Evolutionary conservation across 1,140 invertebrate species (phyloP).

Genomic region (Condylostylus longicornis): DNA sequence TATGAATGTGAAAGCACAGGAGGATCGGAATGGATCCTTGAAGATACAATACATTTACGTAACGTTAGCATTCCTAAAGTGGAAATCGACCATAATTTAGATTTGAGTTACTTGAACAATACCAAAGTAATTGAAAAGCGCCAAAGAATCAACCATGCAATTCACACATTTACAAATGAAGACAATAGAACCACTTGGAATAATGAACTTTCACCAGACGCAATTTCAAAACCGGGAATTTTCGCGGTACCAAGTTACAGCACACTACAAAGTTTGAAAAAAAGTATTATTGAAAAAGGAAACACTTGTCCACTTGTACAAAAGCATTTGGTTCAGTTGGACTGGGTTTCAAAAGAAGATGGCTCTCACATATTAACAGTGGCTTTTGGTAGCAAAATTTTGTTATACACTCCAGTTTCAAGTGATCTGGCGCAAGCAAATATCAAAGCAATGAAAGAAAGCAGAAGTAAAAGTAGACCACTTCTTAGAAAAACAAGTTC

Average conservation of each 20-base stretch:
- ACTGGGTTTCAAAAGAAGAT: conserved; percentile 99
- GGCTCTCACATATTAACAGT: conserved; percentile 96
- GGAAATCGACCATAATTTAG: conserved; percentile 62
- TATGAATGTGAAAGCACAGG: conserved; percentile 99
- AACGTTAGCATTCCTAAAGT: conserved; percentile 74
- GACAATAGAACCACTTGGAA: conserved; percentile 39
- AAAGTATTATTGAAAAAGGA: conserved; percentile 78
- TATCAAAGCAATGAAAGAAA: conserved; percentile 73
- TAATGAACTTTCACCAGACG: conserved; percentile 32
- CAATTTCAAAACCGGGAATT: conserved; percentile 40
- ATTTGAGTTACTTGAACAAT: conserved; percentile 70
- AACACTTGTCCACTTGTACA: conserved; percentile 78
- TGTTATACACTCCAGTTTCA: conserved; percentile 71
- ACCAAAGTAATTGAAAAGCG: conserved; percentile 65
- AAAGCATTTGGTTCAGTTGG: conserved; percentile 81
- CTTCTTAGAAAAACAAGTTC: conserved; percentile 76
- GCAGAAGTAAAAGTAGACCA: conserved; percentile 59
- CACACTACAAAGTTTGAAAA: conserved; percentile 73
- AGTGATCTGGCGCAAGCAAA: conserved; percentile 82
- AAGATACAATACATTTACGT: conserved; percentile 85
- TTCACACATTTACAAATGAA: conserved; percentile 45
- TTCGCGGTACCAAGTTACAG: conserved; percentile 85
- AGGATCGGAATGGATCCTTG: conserved; percentile 95
- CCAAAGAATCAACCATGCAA: conserved; percentile 53
- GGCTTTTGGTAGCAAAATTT: conserved; percentile 82